A percentile compares a stretch with the other conserved stretches of the same genome.
Conservation (phyloP, 2,888 invertebrate genomes). For the Tinea trinotella region DNA sequence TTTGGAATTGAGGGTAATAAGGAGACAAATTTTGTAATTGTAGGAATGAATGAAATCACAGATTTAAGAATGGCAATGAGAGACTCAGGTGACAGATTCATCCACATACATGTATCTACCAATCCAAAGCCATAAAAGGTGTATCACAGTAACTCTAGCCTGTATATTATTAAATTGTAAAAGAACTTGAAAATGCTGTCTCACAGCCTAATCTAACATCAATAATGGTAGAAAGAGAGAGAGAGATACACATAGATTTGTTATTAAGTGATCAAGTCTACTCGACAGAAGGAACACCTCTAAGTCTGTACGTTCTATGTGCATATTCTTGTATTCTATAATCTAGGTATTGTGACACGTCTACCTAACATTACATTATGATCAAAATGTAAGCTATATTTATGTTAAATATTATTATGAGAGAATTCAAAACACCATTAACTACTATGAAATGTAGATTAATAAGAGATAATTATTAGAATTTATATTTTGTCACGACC, state of each 20-base stretch:
- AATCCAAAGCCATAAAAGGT: conserved; percentile 40
- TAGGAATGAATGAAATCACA: conserved; percentile 54
- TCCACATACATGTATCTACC: conserved; percentile 19
- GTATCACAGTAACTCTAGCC: conserved; percentile 72
- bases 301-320: conserved; percentile 41
- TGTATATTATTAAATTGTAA: conserved; percentile 63
- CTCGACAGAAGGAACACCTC: conserved; percentile 40
- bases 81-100: conserved; percentile 20
- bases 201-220: conserved; percentile 65
- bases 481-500: conserved; percentile 11
- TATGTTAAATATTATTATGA: background rate
- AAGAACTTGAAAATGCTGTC: conserved; percentile 55
- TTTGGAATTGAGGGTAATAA: conserved; percentile 6
- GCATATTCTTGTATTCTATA: conserved; percentile 33
- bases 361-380: conserved; percentile 19
- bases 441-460: background rate
- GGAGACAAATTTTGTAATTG: conserved; percentile 23
- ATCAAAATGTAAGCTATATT: conserved; percentile 13
- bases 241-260: conserved; percentile 24
- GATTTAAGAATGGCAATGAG: conserved; percentile 41
- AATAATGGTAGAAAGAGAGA: conserved; percentile 35
- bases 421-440: background rate
- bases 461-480: background rate
- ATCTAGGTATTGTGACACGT: conserved; percentile 18
- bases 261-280: conserved; percentile 37